phyloP scores from a whole-genome alignment of 2,888 invertebrate genomes.

The Hyposoter didymator region DNA sequence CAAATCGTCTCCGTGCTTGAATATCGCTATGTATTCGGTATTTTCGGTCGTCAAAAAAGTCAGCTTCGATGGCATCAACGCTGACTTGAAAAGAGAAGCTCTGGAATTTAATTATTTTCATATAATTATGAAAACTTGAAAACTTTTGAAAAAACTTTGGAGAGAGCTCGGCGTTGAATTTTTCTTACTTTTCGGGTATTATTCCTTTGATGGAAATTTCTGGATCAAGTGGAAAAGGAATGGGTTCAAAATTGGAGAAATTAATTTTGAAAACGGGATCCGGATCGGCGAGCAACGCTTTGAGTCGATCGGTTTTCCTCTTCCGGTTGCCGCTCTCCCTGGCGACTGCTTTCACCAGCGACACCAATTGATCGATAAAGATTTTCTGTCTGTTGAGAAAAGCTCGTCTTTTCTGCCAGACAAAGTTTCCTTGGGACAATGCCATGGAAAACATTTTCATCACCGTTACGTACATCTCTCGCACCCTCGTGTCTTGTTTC shows the following conservation, averaged over 20 bases:
- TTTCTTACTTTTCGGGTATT: conserved; percentile 90
- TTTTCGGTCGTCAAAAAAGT: conserved; percentile 94
- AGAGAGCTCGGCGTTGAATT: background rate
- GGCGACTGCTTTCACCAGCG: conserved; percentile 94
- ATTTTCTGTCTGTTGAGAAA: conserved; percentile 94
- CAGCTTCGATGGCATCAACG: conserved; percentile 96
- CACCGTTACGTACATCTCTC: conserved; percentile 95
- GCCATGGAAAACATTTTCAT: conserved; percentile 93
- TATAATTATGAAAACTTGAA: background rate
- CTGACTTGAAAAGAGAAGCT: conserved; percentile 97
- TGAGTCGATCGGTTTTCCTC: conserved; percentile 96
- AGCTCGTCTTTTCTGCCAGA: conserved; percentile 90
- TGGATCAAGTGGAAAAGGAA: conserved; percentile 98
- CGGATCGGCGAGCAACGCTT: conserved; percentile 92
- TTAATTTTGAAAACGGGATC: conserved; percentile 92
- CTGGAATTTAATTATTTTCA: conserved; percentile 73
- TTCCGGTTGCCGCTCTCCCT: conserved; percentile 96
- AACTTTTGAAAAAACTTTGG: too few species aligned
- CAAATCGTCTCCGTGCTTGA: conserved; percentile 98
- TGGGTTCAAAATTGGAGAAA: conserved; percentile 95
- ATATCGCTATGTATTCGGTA: conserved; percentile 96
- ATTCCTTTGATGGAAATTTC: conserved; percentile 95
- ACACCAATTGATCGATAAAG: conserved; percentile 96
- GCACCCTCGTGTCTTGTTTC: conserved; percentile 90
- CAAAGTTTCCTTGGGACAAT: conserved; percentile 88